Base-by-base conservation (phyloP, 2,113 vertebrate genomes). In the Spheniscus mendiculus region DNA sequence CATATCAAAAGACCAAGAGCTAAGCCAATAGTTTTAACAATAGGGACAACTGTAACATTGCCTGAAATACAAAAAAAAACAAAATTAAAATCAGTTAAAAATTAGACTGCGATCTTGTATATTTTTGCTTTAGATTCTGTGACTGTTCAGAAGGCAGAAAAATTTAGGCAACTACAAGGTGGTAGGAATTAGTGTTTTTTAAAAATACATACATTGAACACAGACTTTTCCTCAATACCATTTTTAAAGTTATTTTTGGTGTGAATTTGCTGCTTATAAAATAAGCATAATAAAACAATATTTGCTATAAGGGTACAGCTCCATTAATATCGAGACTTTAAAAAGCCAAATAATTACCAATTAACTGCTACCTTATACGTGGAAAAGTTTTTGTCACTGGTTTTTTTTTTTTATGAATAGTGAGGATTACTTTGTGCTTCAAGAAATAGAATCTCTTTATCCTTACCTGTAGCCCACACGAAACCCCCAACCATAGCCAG, bases 11-110 rank as follows among this genome's bases (percentile, higher is more conserved):
- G 97, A 47, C 99, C 99, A 92, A 99, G 98, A 62, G 99, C 98
- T 55, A 99, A 98, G 44, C 99, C 99, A 87, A 99, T 98, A 12
- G 99, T 99, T 98, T 99, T 99, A 83, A 99, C 92, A 86, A 99
- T 98, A 10, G 99, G 98, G 47, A 99, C 99, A 15, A 98, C 98
- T 29, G 98, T 97, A 83, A 99, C 55, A 66, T 99, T 99, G 52
- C 99, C 99, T 99, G 95, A 71, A 96, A 95, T 20, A 89, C 9
- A 82, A 42, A 74, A 42, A 74, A 74, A 97, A 97, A 18, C 4
- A 40, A 88, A 94, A 90, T 22, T 59, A 53, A 82, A 97, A 82
- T 20, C 8, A 50, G 30, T 77, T 95, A 77, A 58, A 78, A 67
- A 66, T 9, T 6, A 82, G 47, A 67, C 17, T 21, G 15, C 10